These are phyloP conservation scores for Ginglymostoma cirratum DNA, from an alignment of 2,113 vertebrate species.

Conservation along the genomic window DNA sequence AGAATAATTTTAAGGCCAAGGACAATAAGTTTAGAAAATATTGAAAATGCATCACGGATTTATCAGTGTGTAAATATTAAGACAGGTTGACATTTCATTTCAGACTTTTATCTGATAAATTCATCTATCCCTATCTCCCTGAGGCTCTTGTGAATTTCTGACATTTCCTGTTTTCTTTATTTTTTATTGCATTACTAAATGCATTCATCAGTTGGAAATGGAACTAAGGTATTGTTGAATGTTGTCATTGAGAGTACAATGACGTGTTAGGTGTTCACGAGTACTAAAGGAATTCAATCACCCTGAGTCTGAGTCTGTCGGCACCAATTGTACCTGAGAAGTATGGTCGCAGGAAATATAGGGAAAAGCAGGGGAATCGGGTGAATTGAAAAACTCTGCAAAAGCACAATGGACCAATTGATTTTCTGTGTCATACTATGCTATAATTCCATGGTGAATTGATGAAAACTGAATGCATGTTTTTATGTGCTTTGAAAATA, in stretches of 20 bases:
- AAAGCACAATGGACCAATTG: not conserved
- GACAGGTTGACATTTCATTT: not conserved
- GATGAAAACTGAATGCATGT: too few relatives aligned
- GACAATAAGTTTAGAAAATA: not conserved
- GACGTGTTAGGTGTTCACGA: not conserved
- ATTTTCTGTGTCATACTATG: too few relatives aligned
- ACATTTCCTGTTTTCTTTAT: not conserved
- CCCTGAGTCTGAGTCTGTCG: not conserved
- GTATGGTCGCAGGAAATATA: not conserved
- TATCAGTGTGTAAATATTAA: not conserved
- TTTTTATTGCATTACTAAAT: not conserved
- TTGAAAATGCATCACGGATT: not conserved
- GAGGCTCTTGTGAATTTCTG: not conserved
- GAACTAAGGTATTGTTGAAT: not conserved
- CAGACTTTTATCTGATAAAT: not conserved
- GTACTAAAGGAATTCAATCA: not conserved
- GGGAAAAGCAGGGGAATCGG: not conserved
- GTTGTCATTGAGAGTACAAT: not conserved
- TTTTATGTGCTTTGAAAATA: too few relatives aligned
- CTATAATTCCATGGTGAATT: too few relatives aligned
- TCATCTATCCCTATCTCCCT: not conserved
- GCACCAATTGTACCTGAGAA: not conserved
- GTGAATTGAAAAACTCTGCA: not conserved
- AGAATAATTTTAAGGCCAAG: not conserved
- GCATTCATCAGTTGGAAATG: not conserved